Percentiles rank a stretch among this genome's conserved stretches.
phyloP scores from a whole-genome alignment of 2,113 vertebrate species.

The Leptodactylus fuscus region DNA sequence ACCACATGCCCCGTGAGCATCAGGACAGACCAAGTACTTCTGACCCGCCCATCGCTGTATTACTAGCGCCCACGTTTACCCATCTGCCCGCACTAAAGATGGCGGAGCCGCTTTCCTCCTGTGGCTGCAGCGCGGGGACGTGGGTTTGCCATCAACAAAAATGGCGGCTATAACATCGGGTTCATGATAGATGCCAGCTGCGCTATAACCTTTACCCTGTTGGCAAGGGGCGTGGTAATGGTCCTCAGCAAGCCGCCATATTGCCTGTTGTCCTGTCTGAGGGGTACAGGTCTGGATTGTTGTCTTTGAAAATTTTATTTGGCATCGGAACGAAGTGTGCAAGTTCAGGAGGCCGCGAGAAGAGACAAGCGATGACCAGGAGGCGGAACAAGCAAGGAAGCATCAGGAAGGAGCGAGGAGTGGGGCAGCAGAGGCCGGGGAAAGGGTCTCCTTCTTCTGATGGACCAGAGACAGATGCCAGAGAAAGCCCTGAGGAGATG shows the following conservation, averaged over 20 bases:
- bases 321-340: slow-evolving; percentile 25
- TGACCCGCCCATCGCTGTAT: neutral
- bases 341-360: slow-evolving; percentile 26
- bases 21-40: too few species aligned
- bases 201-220: slow-evolving; percentile 79
- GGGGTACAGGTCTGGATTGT: slow-evolving; percentile 63
- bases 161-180: slow-evolving; percentile 74
- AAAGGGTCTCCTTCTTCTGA: slow-evolving; percentile 77
- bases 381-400: slow-evolving; percentile 84
- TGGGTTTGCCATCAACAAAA: slow-evolving; percentile 66
- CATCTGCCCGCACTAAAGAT: neutral
- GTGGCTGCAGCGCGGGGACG: too few species aligned
- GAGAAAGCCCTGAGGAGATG: slow-evolving; percentile 74
- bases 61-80: neutral
- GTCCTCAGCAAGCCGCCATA: slow-evolving; percentile 90
- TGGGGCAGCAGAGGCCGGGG: slow-evolving; percentile 68
- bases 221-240: slow-evolving; percentile 72
- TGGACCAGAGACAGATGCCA: slow-evolving; percentile 68
- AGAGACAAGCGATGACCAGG: slow-evolving; percentile 80
- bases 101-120: neutral
- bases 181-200: slow-evolving; percentile 72
- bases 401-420: slow-evolving; percentile 74
- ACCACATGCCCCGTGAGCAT: neutral
- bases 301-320: slow-evolving; percentile 61
- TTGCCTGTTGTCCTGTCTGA: slow-evolving; percentile 94